Base-by-base conservation (phyloP, 2,888 invertebrate genomes). In the Chymomyza fuscimana region DNA sequence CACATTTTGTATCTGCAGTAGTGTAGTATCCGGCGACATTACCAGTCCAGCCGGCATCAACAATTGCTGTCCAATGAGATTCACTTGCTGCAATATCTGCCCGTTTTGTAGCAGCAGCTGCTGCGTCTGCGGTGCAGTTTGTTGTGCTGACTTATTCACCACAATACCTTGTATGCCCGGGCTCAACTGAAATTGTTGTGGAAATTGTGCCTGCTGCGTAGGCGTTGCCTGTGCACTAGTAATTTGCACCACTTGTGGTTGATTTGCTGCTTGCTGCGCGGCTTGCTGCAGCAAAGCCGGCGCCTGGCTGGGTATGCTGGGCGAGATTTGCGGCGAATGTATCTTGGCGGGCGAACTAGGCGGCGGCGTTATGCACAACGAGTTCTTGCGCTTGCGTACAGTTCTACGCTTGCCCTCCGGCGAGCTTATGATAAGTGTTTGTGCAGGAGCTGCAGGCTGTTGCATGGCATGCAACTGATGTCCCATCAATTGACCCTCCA, bases 31-130 rank as follows among this genome's bases (percentile, higher is more conserved):
- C 0, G 96, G 95, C 0, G 96, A 95, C 95, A 97, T 96, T 0
- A 97, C 95, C 94, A 97, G 95, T 0, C 96, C 95, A 78, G 96
- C 96, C 12, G 96, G 96, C 68, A 97, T 95, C 65, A 97, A 94
- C 82, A 97, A 95, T 88, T 97, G 97, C 89, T 96, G 97, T 67
- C 96, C 96, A 72, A 96, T 93, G 75, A 97, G 92, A 92, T 96
- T 96, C 46, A 97, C 95, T 0, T 97, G 97, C 89, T 97, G 97
- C 58, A 96, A 92, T 90, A 96, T 96, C 89, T 96, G 94, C 0
- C 92, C 92, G 67, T 92, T 92, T 76, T 92, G 92, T 19, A 92
- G 88, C 58, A 91, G 74, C 60, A 91, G 87, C 78, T 92, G 92
- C 69, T 91, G 91, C 10, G 90, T 93, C 77, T 93, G 94, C 25